Evolutionary conservation across 2,888 invertebrate species (phyloP), one percentile per base, ranked within the genome.

Genomic region (Elmis aenea): DNA sequence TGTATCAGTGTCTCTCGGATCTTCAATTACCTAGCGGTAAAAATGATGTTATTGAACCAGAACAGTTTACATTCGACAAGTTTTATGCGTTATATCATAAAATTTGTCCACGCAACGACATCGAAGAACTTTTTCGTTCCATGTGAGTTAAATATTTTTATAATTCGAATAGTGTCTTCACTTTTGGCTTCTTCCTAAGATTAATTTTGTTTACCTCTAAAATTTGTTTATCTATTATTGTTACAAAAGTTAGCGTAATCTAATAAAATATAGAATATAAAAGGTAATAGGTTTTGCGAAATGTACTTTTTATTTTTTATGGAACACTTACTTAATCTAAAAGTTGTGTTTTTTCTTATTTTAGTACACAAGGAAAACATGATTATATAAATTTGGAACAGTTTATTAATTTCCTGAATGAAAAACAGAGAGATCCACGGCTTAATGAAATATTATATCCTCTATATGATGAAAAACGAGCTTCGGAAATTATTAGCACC

Each of bases 391-490:
- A 81, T 57, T 61, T 91, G 55, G 83, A 84, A 1, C 92, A 93
- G 66, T 81, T 96, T 56, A 86, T 95, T 33, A 84, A 84, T 59
- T 96, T 96, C 69, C 73, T 96, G 61, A 96, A 96, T 65, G 94
- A 95, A 68, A 94, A 94, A 66, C 99, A 99, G 70, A 77, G 99
- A 38, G 99, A 99, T 73, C 97, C 97, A 3, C 80, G 97, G 16
- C 78, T 99, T 48, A 99, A 99, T 72, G 99, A 99, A 76, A 99
- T 99, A 67, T 76, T 99, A 30, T 97, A 92, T 70, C 99, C 99
- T 2, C 76, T 96, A 42, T 99, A 95, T 62, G 94, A 97, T 60
- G 89, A 91, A 56, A 92, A 91, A 66, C 76, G 97, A 59, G 92
- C 92, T 9, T 71, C 80, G 16, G 92, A 96, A 71, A 93, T 99